These are phyloP conservation scores for Andrena fulva DNA, from an alignment of 2,888 invertebrate species.

Conservation along the genomic window DNA sequence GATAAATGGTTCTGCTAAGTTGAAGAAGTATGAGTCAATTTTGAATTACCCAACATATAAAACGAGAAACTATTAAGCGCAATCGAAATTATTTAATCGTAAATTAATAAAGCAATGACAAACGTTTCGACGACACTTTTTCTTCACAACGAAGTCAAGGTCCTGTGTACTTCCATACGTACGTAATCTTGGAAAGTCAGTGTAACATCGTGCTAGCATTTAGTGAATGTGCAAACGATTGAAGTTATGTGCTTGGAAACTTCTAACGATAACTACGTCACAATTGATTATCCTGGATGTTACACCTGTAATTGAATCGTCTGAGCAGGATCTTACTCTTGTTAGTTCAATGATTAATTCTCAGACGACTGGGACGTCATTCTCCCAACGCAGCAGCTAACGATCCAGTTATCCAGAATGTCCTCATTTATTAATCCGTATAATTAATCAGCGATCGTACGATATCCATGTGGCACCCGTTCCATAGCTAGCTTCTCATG, in stretches of 20 bases:
- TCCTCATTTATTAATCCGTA: constrained; percentile 19
- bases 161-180: too few species aligned
- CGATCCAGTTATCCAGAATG: constrained; percentile 37
- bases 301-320: constrained; percentile 62
- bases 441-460: constrained; percentile 38
- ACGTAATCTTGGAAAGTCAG: background rate
- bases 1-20: too few species aligned
- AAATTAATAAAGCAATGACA: too few species aligned
- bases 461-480: background rate
- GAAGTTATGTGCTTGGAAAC: background rate
- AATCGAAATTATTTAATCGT: too few species aligned
- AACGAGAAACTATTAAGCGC: too few species aligned
- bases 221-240: constrained; percentile 3
- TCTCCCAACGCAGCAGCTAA: constrained; percentile 43
- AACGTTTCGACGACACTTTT: too few species aligned
- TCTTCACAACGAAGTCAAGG: too few species aligned
- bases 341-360: constrained; percentile 54
- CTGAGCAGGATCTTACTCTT: constrained; percentile 44
- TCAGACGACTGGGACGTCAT: constrained; percentile 35
- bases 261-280: constrained; percentile 15
- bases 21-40: too few species aligned
- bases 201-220: background rate
- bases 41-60: too few species aligned
- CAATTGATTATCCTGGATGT: constrained; percentile 41
- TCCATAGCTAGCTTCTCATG: background rate